These are phyloP conservation scores for Microcebus jonahi DNA, from an alignment of 2,113 vertebrate genomes.

Conservation along the genomic window DNA sequence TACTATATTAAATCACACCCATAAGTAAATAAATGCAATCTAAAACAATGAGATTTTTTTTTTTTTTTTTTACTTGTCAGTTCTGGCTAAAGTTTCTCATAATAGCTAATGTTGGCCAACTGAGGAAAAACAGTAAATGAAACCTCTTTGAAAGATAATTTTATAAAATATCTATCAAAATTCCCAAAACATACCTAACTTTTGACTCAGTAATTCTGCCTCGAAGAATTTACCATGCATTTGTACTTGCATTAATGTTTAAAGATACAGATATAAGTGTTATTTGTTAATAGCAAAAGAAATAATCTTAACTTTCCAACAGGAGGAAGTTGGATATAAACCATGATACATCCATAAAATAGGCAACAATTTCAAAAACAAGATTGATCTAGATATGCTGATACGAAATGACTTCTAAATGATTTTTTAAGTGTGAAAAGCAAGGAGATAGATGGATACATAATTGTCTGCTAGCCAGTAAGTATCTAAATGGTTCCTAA, in stretches of 20 bases:
- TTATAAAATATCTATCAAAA: neutral
- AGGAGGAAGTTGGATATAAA: neutral
- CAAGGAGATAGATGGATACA: neutral
- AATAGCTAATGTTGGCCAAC: neutral
- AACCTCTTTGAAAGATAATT: neutral
- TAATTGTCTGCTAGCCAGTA: neutral
- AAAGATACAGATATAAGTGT: neutral
- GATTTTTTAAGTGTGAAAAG: neutral
- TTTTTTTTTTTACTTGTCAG: neutral
- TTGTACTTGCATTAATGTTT: neutral
- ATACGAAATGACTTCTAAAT: neutral
- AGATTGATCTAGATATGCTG: neutral
- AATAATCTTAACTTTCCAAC: neutral
- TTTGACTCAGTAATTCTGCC: neutral
- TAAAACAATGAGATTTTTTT: neutral
- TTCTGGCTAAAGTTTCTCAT: neutral
- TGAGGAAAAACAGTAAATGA: neutral
- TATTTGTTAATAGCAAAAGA: neutral
- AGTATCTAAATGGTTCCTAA: neutral
- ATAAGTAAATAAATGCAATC: neutral
- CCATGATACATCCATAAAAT: neutral
- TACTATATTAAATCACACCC: neutral
- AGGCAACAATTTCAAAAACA: neutral
- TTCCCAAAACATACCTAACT: neutral
- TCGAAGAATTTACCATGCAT: neutral